Base-by-base conservation (phyloP, 2,888 invertebrate species). In the Adineta ricciae region DNA sequence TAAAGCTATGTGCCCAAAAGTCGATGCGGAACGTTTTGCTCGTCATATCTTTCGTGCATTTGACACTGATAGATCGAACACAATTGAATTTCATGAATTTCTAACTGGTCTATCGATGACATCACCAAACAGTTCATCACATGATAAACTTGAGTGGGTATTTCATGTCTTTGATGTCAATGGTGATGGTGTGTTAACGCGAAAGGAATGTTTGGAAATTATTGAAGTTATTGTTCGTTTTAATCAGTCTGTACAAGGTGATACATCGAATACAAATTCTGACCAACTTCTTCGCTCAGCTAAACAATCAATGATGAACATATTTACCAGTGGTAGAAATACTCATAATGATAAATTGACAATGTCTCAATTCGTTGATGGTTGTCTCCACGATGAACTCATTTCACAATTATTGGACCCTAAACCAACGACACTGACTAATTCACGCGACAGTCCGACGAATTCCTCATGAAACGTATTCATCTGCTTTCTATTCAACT, bases 1-100 rank as follows among this genome's bases (percentile, higher is more conserved):
- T 14, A 78, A 78, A n/a, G 14, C 21, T 36, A 41, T 78, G n/a
- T 78, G 24, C 41, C 78, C 78, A 0, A 78, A 41, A 78, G 19
- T 24, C 41, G 78, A 78, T 78, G 24, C 78, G 9, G 78, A 78
- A 78, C 78, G 78, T 41, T 78, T 78, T n/a, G 78, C 78, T 41
- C 38, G 41, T n/a, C 41, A 78, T 78, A 21, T 78, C 24, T 78
- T 41, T 78, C 41, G 78, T n/a, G 78, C 78, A 78, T 78, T 78
- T 41, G 78, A 78, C 41, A 1, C 2, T n/a, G 78, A 78, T 41
- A 78, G n/a, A 41, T 78, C 78, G 4, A n/a, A 41, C n/a, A 38
- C 38, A 78, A 24, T 78, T 38, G 78, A 78, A n/a, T 78, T 78
- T 78, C 24, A 7, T 14, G 78, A 78, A 78, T 78, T 78, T 41